phyloP scores from a whole-genome alignment of 2,888 invertebrate genomes.

The Thymelicus acteon region DNA sequence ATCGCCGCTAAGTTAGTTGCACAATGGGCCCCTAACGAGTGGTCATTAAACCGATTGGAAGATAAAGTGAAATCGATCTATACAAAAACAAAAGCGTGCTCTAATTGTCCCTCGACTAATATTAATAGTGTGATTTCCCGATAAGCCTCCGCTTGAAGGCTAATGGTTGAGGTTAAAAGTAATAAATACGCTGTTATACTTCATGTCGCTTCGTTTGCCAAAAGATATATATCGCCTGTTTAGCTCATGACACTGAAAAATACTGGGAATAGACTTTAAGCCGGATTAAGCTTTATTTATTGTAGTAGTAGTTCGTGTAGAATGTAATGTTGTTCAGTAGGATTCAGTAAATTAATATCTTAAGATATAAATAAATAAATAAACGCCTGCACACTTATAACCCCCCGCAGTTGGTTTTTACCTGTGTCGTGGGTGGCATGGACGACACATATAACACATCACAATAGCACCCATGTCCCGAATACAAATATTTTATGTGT shows the following conservation, averaged over 20 bases:
- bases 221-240: slow-evolving; percentile 39
- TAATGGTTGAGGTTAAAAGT: slow-evolving; percentile 33
- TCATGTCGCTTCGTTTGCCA: slow-evolving; percentile 39
- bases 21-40: slow-evolving; percentile 28
- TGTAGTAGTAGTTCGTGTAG: no score
- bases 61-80: slow-evolving; percentile 47
- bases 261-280: slow-evolving; percentile 6
- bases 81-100: slow-evolving; percentile 49
- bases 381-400: no score
- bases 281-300: not conserved
- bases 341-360: no score
- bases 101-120: slow-evolving; percentile 50
- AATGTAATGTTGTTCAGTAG: no score
- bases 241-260: slow-evolving; percentile 22
- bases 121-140: slow-evolving; percentile 46
- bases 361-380: no score
- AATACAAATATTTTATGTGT: no score
- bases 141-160: slow-evolving; percentile 25
- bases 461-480: no score
- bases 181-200: slow-evolving; percentile 36
- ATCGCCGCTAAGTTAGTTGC: slow-evolving; percentile 2
- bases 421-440: no score
- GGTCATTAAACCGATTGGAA: slow-evolving; percentile 30
- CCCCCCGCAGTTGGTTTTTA: no score
- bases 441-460: no score